Evolutionary conservation across 1,140 invertebrate species (phyloP), one percentile per base, ranked within the genome.

Genomic region (Cataglyphis hispanica): DNA sequence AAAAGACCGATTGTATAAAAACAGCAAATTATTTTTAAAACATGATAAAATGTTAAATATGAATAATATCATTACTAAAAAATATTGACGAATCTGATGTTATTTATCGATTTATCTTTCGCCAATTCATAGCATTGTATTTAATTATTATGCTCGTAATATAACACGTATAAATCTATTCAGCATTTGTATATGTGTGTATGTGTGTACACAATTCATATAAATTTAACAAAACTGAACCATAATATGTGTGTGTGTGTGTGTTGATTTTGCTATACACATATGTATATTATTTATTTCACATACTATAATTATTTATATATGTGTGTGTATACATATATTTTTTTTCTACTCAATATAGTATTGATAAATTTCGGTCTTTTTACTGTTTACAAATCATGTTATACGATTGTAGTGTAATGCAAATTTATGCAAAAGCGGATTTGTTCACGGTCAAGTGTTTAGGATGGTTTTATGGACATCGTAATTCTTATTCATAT

Each of bases 371-470:
- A 37, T 16, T 50, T 60, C 64, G 11, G 7, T 46, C 34, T n/a
- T 22, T 27, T 19, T 50, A 80, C 19, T 27, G 77, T 58, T 56
- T 78, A 56, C 31, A 58, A 69, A 80, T 80, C 34, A 69, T 80
- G 64, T 69, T 69, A 56, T 31, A 25, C 8, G 8, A 53, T 67
- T 25, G 64, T 19, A 34, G 16, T 69, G n/a, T 80, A 69, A 80
- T 80, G 77, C 34, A 80, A 69, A 80, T 80, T 69, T 80, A 80
- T 80, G 77, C 77, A 69, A 80, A 58, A 58, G n/a, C 22, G 46
- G 16, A 56, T 66, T n/a, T 22, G 22, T 22, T 40, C 16, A 69
- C 50, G 34, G 22, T 80, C 76, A 80, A 34, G 58, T 58, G 34
- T 80, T 78, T 56, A 22, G 22, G 22, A 56, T 43, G 22, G 77